These are phyloP conservation scores for Phaethornis superciliosus DNA, from an alignment of 2,113 vertebrate genomes.

Conservation along the genomic window DNA sequence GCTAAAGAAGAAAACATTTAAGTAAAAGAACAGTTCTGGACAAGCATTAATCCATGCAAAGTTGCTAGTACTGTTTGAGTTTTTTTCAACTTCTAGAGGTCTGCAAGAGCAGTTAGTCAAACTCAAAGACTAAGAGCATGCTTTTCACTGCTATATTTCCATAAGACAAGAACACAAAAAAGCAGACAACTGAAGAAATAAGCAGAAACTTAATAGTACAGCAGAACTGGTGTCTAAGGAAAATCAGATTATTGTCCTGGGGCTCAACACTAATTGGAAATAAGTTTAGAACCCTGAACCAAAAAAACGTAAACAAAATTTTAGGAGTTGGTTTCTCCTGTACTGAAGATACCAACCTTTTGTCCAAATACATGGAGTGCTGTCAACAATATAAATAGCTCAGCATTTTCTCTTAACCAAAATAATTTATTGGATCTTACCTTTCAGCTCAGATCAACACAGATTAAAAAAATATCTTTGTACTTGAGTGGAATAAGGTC, in stretches of 20 bases:
- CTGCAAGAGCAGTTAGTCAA: background rate
- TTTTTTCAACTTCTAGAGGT: background rate
- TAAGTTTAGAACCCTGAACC: background rate
- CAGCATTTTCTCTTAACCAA: background rate
- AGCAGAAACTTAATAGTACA: background rate
- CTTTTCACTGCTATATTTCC: background rate
- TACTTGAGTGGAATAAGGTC: background rate
- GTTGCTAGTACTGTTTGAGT: background rate
- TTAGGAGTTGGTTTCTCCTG: background rate
- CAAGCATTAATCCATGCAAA: background rate
- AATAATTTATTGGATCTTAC: background rate
- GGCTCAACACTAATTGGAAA: background rate
- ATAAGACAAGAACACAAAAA: background rate
- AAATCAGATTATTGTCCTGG: background rate
- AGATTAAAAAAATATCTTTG: background rate
- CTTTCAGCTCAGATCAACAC: background rate
- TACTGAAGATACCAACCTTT: background rate
- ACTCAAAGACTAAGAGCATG: background rate
- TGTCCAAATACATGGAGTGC: fast-evolving
- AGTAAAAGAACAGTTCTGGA: background rate
- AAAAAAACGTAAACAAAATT: background rate
- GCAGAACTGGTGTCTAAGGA: background rate
- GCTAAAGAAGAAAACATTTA: background rate
- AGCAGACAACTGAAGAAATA: background rate
- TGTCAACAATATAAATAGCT: background rate